Conservation (phyloP, 2,888 invertebrate species). For the Omphaloscelis lunosa region DNA sequence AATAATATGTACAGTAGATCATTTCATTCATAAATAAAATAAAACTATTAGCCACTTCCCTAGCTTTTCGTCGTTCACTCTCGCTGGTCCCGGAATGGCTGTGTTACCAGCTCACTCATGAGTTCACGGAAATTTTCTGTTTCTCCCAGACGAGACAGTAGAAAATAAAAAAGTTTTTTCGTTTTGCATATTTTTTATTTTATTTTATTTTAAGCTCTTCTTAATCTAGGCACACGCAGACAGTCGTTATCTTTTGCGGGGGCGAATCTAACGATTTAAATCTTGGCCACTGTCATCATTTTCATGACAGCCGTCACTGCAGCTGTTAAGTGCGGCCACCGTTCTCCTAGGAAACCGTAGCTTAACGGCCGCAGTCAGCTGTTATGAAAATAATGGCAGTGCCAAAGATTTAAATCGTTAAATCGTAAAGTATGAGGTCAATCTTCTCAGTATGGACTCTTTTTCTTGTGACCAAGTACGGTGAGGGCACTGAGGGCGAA, state of each 20-base stretch:
- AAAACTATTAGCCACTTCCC: slow-evolving; percentile 67
- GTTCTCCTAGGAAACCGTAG: no score
- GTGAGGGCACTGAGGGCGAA: no score
- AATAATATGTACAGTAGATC: slow-evolving; percentile 64
- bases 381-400: no score
- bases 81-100: slow-evolving; percentile 55
- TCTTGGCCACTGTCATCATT: no score
- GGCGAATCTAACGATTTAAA: no score
- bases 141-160: neutral
- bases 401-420: no score
- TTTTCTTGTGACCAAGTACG: no score
- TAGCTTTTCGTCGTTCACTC: slow-evolving; percentile 57
- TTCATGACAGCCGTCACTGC: no score
- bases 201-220: no score
- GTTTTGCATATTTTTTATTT: neutral
- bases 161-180: neutral
- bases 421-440: neutral
- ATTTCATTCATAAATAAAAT: slow-evolving; percentile 78
- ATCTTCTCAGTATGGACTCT: neutral
- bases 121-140: slow-evolving; percentile 5
- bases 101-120: slow-evolving; percentile 50
- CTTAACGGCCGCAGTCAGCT: no score
- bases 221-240: neutral
- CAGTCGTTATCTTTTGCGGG: neutral
- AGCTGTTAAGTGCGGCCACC: no score